Conservation (phyloP, 2,797 vertebrate genomes). For the Dipus sagitta region DNA sequence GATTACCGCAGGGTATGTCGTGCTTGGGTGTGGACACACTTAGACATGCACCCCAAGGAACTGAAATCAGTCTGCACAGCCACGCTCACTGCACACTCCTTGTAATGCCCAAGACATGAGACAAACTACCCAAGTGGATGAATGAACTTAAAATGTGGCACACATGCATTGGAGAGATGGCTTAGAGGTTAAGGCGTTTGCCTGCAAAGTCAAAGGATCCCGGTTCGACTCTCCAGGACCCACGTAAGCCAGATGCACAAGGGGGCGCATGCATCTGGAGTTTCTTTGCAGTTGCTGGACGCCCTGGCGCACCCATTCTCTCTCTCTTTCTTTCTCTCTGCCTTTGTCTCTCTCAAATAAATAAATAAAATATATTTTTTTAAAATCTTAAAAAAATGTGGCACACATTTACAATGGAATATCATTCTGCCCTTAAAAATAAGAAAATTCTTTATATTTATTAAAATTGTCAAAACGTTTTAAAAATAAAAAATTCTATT, state of each 20-base stretch:
- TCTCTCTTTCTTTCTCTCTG: too few species aligned
- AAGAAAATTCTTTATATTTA: neutral
- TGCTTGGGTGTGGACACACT: neutral
- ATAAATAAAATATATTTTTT: too few species aligned
- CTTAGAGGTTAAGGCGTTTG: too few species aligned
- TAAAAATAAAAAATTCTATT: neutral
- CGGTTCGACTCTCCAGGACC: too few species aligned
- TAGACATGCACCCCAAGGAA: neutral
- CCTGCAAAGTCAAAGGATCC: too few species aligned
- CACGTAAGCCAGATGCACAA: too few species aligned
- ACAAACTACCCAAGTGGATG: neutral
- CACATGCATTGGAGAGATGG: too few species aligned
- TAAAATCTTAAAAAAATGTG: neutral
- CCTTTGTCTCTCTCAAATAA: too few species aligned
- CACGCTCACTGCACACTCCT: neutral
- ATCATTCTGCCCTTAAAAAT: neutral
- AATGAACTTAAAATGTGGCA: too few species aligned
- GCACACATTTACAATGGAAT: neutral
- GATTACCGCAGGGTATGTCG: neutral
- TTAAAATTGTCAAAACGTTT: neutral
- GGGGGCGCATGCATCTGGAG: too few species aligned
- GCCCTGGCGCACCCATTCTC: too few species aligned
- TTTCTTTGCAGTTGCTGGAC: too few species aligned
- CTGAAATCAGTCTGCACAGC: neutral
- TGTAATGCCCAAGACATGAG: neutral